Evolutionary conservation across 2,113 vertebrate species (phyloP), one percentile per base, ranked within the genome.

Genomic region (Micromys minutus): DNA sequence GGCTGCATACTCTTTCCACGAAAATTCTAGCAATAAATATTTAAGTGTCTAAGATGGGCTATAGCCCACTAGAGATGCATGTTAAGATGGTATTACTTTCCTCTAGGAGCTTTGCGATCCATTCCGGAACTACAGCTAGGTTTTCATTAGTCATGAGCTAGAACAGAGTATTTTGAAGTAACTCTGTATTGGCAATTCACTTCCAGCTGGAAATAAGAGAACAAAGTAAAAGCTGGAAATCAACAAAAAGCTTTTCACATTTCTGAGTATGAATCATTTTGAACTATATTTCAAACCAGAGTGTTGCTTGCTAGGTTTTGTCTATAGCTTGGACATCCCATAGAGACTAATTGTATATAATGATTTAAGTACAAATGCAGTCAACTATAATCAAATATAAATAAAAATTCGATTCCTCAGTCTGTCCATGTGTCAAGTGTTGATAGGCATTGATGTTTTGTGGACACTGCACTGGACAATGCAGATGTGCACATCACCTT

Each of bases 21-120:
- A 16, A 92, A 79, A 88, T 63, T 92, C 15, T 87, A 45, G 52
- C 95, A 95, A 94, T 90, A 71, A 92, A 95, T 96, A 97, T 80
- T 96, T 90, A 59, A 80, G 91, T 88, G 31, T 88, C 63, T 92
- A 57, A 85, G 9, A 50, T 90, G 55, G 22, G 16, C 59, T 93
- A 89, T 5, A 72, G 29, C 84, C 84, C 36, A 95, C 79, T 84
- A 95, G 39, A 86, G 45, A 31, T 67, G 47, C 31, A 83, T 90
- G 55, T 93, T 79, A 74, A 81, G 12, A 75, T 90, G 47, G 34
- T 45, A 55, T 71, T 93, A 47, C 47, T 96, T 95, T 76, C 93
- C 47, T 79, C n/a, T 76, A 50, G 75, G 26, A 97, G 17, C 55
- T 85, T 95, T 92, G 89, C 3, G 75, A 42, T 71, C 89, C 47